These are phyloP conservation scores for Scaptomyza montana DNA, from an alignment of 1,140 invertebrate genomes.

Conservation along the genomic window DNA sequence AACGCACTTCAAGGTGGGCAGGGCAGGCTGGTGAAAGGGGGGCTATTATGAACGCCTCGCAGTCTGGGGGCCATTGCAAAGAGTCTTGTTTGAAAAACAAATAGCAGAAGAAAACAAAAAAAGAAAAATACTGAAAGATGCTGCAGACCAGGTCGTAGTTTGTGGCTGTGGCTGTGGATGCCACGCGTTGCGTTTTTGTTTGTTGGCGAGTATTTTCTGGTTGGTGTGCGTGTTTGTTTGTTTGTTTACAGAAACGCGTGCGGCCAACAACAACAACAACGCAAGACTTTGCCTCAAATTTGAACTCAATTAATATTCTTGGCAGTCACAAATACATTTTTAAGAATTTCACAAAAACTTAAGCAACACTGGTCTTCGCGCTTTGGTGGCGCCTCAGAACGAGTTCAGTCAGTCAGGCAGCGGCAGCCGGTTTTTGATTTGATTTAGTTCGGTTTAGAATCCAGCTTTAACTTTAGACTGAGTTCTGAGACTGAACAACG, in stretches of 20 bases:
- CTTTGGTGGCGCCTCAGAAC: conserved; percentile 56
- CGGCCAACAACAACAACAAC: conserved; percentile 65
- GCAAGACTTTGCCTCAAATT: conserved; percentile 47
- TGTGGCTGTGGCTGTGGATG: conserved; percentile 31
- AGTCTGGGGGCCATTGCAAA: conserved; percentile 60
- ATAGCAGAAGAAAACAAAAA: conserved; percentile 44
- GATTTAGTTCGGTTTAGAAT: conserved; percentile 56
- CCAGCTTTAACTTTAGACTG: conserved; percentile 12
- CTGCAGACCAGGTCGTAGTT: conserved; percentile 43
- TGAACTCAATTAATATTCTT: conserved; percentile 49
- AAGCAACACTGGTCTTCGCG: not conserved
- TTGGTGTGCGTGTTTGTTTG: conserved; percentile 49
- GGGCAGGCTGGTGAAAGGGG: conserved; percentile 6
- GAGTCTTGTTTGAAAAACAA: conserved; percentile 75
- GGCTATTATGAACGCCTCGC: conserved; percentile 56
- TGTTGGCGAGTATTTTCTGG: conserved; percentile 37
- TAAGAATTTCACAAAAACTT: not conserved
- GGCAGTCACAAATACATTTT: conserved; percentile 20
- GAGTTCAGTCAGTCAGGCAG: conserved; percentile 31
- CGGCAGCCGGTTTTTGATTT: conserved; percentile 64
- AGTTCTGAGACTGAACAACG: conserved; percentile 30
- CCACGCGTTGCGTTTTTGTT: conserved; percentile 61
- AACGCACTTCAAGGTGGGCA: conserved; percentile 65
- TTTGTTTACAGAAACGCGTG: conserved; percentile 80
- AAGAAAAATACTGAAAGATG: conserved; percentile 11